A percentile compares a stretch with the other conserved stretches of the same genome.
Conservation (phyloP, 2,797 vertebrate species). For the Epinephelus awoara region DNA sequence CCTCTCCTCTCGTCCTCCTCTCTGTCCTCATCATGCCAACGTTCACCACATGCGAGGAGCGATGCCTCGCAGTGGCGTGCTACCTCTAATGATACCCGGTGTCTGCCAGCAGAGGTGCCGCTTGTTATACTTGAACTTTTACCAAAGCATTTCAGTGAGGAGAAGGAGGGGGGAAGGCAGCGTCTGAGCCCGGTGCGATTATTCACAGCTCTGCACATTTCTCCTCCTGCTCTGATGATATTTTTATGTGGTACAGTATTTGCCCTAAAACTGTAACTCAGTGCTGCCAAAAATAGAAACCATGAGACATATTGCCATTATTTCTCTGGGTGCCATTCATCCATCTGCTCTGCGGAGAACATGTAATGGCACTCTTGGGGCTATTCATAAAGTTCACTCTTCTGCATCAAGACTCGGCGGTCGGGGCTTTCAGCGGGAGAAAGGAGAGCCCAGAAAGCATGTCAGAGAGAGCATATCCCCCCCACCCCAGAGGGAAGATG, state of each 20-base stretch:
- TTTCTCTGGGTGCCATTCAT: conserved; percentile 74
- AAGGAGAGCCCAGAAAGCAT: conserved; percentile 55
- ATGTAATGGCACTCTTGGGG: conserved; percentile 73
- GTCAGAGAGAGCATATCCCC: conserved; percentile 35
- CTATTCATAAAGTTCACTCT: conserved; percentile 77
- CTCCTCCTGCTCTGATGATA: conserved; percentile 49
- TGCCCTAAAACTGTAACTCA: conserved; percentile 73
- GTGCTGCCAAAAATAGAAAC: conserved; percentile 66
- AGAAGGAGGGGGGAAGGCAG: neutral
- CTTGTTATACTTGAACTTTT: conserved; percentile 61
- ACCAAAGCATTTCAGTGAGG: conserved; percentile 18
- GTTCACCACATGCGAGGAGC: conserved; percentile 57
- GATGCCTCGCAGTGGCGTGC: conserved; percentile 46
- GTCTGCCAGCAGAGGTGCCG: conserved; percentile 53
- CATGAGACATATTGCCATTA: conserved; percentile 65
- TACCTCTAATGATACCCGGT: conserved; percentile 50
- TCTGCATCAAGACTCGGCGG: conserved; percentile 64
- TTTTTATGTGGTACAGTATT: conserved; percentile 67
- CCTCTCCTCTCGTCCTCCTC: conserved; percentile 27
- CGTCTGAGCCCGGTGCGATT: conserved; percentile 2
- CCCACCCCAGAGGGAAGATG: conserved; percentile 4
- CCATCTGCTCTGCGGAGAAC: conserved; percentile 74
- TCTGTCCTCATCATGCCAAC: conserved; percentile 46
- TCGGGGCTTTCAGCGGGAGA: conserved; percentile 68
- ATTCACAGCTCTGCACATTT: conserved; percentile 46